A percentile compares a stretch with the other conserved stretches of the same genome.
Conservation (phyloP, 2,888 invertebrate species). For the Penaeus monodon region DNA sequence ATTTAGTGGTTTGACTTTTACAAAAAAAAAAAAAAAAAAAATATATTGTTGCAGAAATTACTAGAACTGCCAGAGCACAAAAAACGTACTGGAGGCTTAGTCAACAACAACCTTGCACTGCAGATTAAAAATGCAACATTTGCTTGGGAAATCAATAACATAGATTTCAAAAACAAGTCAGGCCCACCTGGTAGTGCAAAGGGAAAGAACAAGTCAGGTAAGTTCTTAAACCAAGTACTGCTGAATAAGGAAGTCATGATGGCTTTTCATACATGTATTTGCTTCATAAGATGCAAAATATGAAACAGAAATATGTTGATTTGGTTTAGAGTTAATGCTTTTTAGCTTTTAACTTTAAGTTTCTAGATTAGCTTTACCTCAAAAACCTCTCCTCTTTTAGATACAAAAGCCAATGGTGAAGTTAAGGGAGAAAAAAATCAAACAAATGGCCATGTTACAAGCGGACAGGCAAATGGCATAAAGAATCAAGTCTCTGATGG, state of each 20-base stretch:
- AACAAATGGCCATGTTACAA: conserved; percentile 17
- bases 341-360: no score
- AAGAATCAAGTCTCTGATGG: neutral
- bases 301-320: no score
- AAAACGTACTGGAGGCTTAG: conserved; percentile 66
- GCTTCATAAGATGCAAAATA: no score
- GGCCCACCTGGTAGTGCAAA: conserved; percentile 47
- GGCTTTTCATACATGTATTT: no score
- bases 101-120: conserved; percentile 67
- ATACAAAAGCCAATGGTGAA: conserved; percentile 12
- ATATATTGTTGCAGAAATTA: conserved; percentile 67
- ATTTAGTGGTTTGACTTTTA: neutral
- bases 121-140: conserved; percentile 71
- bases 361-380: no score
- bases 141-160: conserved; percentile 69
- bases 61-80: conserved; percentile 70
- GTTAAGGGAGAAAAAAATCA: conserved; percentile 7
- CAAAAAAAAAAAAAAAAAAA: neutral
- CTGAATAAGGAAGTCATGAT: no score
- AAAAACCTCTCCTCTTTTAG: no score
- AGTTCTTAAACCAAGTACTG: no score
- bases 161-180: conserved; percentile 37
- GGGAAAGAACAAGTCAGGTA: conserved; percentile 37
- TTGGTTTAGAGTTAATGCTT: no score
- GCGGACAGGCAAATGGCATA: conserved; percentile 14